phyloP scores from a whole-genome alignment of 2,113 vertebrate species.

The Eidolon helvum region DNA sequence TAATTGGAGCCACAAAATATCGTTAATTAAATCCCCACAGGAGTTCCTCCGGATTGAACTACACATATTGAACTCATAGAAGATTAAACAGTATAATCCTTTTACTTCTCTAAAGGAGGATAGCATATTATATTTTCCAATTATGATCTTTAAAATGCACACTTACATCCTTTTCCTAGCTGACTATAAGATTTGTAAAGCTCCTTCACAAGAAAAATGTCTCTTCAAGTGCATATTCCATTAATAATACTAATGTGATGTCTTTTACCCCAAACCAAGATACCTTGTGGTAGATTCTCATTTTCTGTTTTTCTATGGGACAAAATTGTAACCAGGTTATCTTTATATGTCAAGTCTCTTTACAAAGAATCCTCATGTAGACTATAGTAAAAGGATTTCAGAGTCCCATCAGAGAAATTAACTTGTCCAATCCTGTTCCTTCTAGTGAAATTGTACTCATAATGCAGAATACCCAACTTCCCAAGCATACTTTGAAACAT shows the following conservation, averaged over 20 bases:
- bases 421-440: conserved; percentile 46
- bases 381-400: conserved; percentile 56
- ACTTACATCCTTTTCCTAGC: conserved; percentile 20
- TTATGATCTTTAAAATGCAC: conserved; percentile 61
- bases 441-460: conserved; percentile 54
- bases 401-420: conserved; percentile 66
- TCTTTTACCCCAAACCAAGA: neutral
- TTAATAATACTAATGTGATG: neutral
- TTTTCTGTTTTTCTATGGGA: neutral
- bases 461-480: conserved; percentile 42
- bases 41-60: conserved; percentile 67
- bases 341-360: conserved; percentile 49
- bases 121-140: conserved; percentile 54
- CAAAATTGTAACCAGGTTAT: conserved; percentile 49
- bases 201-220: conserved; percentile 19
- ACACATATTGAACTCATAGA: conserved; percentile 69
- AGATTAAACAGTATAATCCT: conserved; percentile 67
- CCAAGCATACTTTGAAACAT: conserved; percentile 62
- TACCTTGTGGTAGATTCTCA: neutral
- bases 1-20: conserved; percentile 77
- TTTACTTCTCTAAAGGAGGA: conserved; percentile 61
- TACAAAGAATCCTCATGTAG: conserved; percentile 38
- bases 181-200: conserved; percentile 25
- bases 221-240: neutral
- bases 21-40: conserved; percentile 77